phyloP scores from a whole-genome alignment of 2,113 vertebrate species.

The Callithrix jacchus region DNA sequence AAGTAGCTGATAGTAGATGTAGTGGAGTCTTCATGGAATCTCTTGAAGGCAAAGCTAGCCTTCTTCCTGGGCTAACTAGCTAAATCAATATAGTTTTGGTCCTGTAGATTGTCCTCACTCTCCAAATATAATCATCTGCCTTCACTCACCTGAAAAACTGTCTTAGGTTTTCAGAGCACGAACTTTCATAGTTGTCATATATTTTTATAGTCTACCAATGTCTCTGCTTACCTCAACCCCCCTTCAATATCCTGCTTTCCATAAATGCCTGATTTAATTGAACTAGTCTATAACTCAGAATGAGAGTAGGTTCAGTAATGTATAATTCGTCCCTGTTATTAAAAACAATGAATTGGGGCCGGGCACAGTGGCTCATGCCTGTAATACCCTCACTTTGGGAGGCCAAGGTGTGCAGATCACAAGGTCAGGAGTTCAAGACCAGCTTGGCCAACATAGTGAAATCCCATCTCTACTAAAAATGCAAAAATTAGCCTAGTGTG shows the following conservation, averaged over 20 bases:
- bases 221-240: not conserved
- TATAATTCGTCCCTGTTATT: not conserved
- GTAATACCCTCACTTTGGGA: no score
- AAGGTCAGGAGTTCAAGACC: no score
- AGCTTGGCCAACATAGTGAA: no score
- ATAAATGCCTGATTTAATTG: not conserved
- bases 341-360: not conserved
- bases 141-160: not conserved
- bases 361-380: no score
- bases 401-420: no score
- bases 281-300: not conserved
- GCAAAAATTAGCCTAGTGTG: no score
- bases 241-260: not conserved
- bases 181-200: not conserved
- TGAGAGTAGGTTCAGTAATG: not conserved
- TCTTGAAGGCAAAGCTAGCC: not conserved
- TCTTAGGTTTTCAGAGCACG: constrained; percentile 1
- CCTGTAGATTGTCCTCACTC: not conserved
- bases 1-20: not conserved
- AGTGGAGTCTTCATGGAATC: not conserved
- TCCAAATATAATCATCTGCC: not conserved
- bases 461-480: no score
- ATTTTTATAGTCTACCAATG: not conserved
- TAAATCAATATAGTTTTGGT: not conserved
- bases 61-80: not conserved